phyloP scores from a whole-genome alignment of 2,888 invertebrate species.

The Actias luna region DNA sequence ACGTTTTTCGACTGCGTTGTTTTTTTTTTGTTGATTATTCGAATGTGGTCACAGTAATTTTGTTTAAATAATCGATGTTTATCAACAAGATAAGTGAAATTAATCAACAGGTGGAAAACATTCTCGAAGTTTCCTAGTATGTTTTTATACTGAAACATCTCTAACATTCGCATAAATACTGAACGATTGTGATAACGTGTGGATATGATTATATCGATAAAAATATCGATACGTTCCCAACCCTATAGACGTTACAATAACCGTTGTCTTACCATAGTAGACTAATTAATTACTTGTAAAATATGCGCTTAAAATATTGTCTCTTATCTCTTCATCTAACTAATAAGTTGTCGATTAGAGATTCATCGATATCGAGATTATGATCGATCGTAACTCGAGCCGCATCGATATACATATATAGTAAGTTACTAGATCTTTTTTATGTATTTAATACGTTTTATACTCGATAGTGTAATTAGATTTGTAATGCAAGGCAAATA shows the following conservation, averaged over 20 bases:
- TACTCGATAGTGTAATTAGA: constrained; percentile 74
- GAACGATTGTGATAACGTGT: constrained; percentile 53
- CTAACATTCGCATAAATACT: constrained; percentile 23
- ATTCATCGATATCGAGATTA: constrained; percentile 1
- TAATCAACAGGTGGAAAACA: constrained; percentile 39
- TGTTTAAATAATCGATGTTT: neutral
- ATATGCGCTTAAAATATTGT: too few relatives aligned
- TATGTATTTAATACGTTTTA: constrained; percentile 78
- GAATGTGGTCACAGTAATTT: neutral
- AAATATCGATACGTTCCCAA: neutral
- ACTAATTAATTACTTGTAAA: too few relatives aligned
- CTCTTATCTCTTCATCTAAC: too few relatives aligned
- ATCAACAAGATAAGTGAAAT: constrained; percentile 19
- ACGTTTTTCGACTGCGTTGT: neutral
- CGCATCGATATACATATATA: constrained; percentile 26
- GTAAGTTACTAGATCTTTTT: constrained; percentile 41
- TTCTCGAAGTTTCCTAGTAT: constrained; percentile 32
- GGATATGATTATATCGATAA: constrained; percentile 48
- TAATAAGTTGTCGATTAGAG: too few relatives aligned
- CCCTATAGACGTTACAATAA: neutral
- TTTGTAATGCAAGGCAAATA: constrained; percentile 55
- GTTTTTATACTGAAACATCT: constrained; percentile 29
- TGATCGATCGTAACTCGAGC: constrained; percentile 51
- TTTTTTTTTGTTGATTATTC: neutral
- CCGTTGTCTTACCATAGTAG: too few relatives aligned